Conservation (phyloP, 2,888 invertebrate species). For the Ligdia adustata region DNA sequence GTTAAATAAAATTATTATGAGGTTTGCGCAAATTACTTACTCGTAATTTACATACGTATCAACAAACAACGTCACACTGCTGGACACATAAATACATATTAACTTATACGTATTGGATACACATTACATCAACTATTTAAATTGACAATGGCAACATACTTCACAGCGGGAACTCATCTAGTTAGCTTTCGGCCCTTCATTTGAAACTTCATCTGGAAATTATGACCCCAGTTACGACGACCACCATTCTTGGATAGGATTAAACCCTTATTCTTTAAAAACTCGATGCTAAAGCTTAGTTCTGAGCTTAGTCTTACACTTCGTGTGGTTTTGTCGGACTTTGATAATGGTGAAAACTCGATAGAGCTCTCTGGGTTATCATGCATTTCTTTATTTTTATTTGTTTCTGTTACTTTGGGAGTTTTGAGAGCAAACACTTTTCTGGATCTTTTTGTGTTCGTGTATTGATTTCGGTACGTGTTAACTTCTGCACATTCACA, state of each 20-base stretch:
- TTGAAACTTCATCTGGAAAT: constrained; percentile 8
- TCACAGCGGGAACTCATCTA: not conserved
- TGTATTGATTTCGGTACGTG: not conserved
- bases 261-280: constrained; percentile 33
- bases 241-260: not conserved
- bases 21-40: too few species aligned
- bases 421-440: too few species aligned
- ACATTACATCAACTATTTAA: too few species aligned
- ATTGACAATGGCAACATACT: too few species aligned
- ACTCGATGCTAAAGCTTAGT: constrained; percentile 39
- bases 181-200: constrained; percentile 3
- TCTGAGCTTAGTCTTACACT: constrained; percentile 36
- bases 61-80: too few species aligned
- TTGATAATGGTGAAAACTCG: not conserved
- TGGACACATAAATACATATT: too few species aligned
- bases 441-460: not conserved
- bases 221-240: not conserved
- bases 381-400: not conserved
- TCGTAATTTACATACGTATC: too few species aligned
- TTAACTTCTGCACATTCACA: not conserved
- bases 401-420: too few species aligned
- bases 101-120: too few species aligned
- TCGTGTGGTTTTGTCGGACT: constrained; percentile 17
- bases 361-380: not conserved
- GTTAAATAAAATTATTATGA: too few species aligned